phyloP scores from a whole-genome alignment of 2,888 invertebrate genomes.

The Ceraclea dissimilis region DNA sequence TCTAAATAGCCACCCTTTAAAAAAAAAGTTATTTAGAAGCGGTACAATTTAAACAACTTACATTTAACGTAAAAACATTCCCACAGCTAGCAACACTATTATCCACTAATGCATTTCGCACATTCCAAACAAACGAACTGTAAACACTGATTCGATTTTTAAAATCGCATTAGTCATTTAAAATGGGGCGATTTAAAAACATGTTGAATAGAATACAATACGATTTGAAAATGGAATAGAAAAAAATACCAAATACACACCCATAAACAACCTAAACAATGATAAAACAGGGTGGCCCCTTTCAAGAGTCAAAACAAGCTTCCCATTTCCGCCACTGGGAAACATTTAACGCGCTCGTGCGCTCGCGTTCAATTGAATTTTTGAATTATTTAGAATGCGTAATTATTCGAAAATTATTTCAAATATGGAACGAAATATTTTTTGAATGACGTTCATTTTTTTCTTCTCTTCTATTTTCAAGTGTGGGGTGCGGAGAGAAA shows the following conservation, averaged over 20 bases:
- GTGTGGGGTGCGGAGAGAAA: background rate
- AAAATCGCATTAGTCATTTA: constrained; percentile 19
- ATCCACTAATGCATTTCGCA: constrained; percentile 1
- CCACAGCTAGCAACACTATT: constrained; percentile 1
- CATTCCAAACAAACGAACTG: constrained; percentile 13
- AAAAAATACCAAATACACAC: constrained; percentile 17
- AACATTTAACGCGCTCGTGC: constrained; percentile 24
- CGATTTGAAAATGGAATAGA: background rate
- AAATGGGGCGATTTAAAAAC: constrained; percentile 16
- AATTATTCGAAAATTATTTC: constrained; percentile 18
- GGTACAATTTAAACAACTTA: no score
- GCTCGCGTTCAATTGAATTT: constrained; percentile 13
- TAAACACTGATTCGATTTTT: constrained; percentile 13
- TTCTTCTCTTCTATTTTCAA: no score
- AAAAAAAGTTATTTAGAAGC: no score
- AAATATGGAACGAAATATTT: constrained; percentile 11
- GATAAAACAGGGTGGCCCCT: constrained; percentile 10
- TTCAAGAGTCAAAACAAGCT: constrained; percentile 21
- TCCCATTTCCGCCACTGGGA: constrained; percentile 10
- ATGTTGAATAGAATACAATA: background rate
- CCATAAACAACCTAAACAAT: constrained; percentile 21
- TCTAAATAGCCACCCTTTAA: no score
- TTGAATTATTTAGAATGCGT: constrained; percentile 13
- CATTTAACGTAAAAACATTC: background rate
- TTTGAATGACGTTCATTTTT: background rate